A percentile compares a stretch with the other conserved stretches of the same genome.
These are phyloP conservation scores for Epizoanthus fatuus DNA, from an alignment of 92 coral and sea anemone genomes.

Conservation along the genomic window DNA sequence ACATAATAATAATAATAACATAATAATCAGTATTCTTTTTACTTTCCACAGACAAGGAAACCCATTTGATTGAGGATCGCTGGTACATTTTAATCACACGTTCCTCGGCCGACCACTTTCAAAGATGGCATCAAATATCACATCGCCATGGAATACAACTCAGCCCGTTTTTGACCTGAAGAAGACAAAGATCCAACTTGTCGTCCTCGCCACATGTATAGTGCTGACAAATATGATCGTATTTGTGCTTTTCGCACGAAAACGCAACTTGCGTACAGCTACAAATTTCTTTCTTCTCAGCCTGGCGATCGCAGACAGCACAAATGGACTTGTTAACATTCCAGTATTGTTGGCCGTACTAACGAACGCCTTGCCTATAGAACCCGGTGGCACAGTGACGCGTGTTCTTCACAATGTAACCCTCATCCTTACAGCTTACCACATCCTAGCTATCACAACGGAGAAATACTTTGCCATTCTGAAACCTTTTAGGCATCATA, in stretches of 20 bases:
- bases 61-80: no score
- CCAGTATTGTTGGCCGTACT: slow-evolving; percentile 7
- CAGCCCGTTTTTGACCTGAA: no score
- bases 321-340: slow-evolving; percentile 16
- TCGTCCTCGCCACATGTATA: not conserved
- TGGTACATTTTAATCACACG: no score
- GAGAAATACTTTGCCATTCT: slow-evolving; percentile 36
- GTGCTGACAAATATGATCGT: not conserved
- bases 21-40: no score
- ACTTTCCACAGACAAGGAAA: no score
- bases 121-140: no score
- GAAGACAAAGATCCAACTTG: no score
- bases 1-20: no score
- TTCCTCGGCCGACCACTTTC: no score
- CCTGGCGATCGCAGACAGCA: slow-evolving; percentile 22
- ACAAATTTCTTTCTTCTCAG: slow-evolving; percentile 38
- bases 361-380: not conserved
- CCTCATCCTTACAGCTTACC: slow-evolving; percentile 32
- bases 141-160: no score
- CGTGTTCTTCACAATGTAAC: not conserved
- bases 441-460: slow-evolving; percentile 17
- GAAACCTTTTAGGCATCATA: slow-evolving; percentile 13
- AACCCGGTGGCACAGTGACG: not conserved
- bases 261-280: slow-evolving; percentile 25
- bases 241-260: slow-evolving; percentile 25